Conservation (phyloP, 2,113 vertebrate genomes). For the Bothrops jararaca region DNA sequence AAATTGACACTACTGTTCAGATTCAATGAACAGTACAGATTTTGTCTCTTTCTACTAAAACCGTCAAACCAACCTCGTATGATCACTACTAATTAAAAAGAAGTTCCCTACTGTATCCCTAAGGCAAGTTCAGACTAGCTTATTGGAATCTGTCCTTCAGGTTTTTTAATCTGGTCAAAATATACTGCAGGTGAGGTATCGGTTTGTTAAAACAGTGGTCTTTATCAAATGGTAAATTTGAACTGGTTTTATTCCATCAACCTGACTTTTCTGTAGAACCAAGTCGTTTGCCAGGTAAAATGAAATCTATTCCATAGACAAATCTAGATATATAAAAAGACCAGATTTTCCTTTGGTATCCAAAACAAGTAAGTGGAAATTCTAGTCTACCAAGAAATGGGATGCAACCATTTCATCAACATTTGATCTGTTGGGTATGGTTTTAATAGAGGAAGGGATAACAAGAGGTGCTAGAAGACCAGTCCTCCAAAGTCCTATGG, state of each 20-base stretch:
- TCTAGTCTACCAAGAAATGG: background rate
- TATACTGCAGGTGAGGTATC: slow-evolving; percentile 66
- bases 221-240: slow-evolving; percentile 55
- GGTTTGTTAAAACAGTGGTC: slow-evolving; percentile 52
- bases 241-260: slow-evolving; percentile 54
- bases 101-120: slow-evolving; percentile 64
- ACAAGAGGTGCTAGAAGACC: background rate
- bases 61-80: slow-evolving; percentile 66
- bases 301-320: slow-evolving; percentile 3
- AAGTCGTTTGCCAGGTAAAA: slow-evolving; percentile 57
- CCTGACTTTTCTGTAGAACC: slow-evolving; percentile 49
- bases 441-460: background rate
- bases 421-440: background rate
- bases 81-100: slow-evolving; percentile 75
- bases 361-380: background rate
- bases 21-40: slow-evolving; percentile 59
- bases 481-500: background rate
- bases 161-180: slow-evolving; percentile 60
- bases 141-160: slow-evolving; percentile 52
- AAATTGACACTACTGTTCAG: slow-evolving; percentile 68
- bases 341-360: background rate
- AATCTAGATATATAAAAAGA: background rate
- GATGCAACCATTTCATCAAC: accelerated
- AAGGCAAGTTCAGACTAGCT: slow-evolving; percentile 71
- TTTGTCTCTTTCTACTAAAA: slow-evolving; percentile 58